These are phyloP conservation scores for Knipowitschia caucasica DNA, from an alignment of 2,797 vertebrate genomes.

Conservation along the genomic window DNA sequence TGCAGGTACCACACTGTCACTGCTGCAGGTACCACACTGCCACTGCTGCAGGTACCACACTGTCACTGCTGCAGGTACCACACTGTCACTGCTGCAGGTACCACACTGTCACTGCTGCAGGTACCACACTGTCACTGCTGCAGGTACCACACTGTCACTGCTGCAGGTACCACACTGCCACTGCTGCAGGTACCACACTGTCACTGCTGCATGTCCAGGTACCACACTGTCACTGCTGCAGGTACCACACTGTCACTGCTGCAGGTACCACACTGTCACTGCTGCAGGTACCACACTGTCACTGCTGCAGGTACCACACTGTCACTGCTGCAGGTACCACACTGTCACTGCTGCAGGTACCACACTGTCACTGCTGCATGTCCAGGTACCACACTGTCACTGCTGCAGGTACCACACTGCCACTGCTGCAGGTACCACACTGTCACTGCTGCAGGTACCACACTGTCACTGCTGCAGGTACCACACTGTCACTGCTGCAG, in stretches of 20 bases:
- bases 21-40: too few relatives aligned
- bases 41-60: too few relatives aligned
- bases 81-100: too few relatives aligned
- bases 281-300: background rate
- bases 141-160: background rate
- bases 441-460: background rate
- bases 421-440: background rate
- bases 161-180: too few relatives aligned
- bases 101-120: conserved; percentile 18
- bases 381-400: conserved; percentile 25
- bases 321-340: too few relatives aligned
- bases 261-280: background rate
- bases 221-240: conserved; percentile 27
- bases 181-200: too few relatives aligned
- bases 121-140: conserved; percentile 5
- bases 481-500: conserved; percentile 14
- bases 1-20: background rate
- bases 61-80: too few relatives aligned
- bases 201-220: conserved; percentile 10
- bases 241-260: conserved; percentile 19
- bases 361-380: too few relatives aligned
- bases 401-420: conserved; percentile 16
- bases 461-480: too few relatives aligned
- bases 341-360: too few relatives aligned
- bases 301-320: too few relatives aligned